Base-by-base conservation (phyloP, 64 coral and sea anemone genomes). In the Montipora sp. region DNA sequence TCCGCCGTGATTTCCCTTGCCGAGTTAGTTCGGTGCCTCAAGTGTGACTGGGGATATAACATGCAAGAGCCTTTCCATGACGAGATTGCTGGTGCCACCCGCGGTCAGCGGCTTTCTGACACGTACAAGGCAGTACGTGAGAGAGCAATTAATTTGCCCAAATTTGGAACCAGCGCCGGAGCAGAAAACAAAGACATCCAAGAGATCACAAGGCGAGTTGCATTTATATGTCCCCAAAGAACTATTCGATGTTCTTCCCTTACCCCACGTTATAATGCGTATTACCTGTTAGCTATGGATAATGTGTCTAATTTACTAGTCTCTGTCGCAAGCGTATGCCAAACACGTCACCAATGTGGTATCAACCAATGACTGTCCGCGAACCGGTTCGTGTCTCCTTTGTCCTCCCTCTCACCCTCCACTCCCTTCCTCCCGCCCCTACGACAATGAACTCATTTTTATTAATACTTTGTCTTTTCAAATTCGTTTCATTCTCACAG, bases 111-210 rank as follows among this genome's bases (percentile, higher is more conserved):
- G 68, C 75, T 93, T 27, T 85, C 76, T 1, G 91, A 96, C 6
- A 87, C 88, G 11, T 96, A 96, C 88, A 93, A 91, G 75, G 88
- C 90, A 77, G 92, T 91, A 6, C 92, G 95, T 0, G 88, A 91
- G 7, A 93, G 69, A 43, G 95, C 92, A 3, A 12, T 96, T 53
- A 9, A 13, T 5, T 55, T 96, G 49, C 92, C 95, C 2, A 96
- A 96, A 85, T 96, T 96, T 93, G 95, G 95, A 90, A 96, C 95
- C 15, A 71, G 27, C 5, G 95, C 77, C 3, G 95, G 87, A 2
- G 88, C 55, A 13, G 57, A 87, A 55, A 94, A 93, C 50, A 7
- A 59, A 47, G 91, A 94, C 27, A 94, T 96, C 72, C 66, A 93
- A 72, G 21, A 88, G 0, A 93, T 96, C 18, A 83, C 92, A n/a